Base-by-base conservation (phyloP, 2,113 vertebrate species). In the Crypturellus undulatus region DNA sequence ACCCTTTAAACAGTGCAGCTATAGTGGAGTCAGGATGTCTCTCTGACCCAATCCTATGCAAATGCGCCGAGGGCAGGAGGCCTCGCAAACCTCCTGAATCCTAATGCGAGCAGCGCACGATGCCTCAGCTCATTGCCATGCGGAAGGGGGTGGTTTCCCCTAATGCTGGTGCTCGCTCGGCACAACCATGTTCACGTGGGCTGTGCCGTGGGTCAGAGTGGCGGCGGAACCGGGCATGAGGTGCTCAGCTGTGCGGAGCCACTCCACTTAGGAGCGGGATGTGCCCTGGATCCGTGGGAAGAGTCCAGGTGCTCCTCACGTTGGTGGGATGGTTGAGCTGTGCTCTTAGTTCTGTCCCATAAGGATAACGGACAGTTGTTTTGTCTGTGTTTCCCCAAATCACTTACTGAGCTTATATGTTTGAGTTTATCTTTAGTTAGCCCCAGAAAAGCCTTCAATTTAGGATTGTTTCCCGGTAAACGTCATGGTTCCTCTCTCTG, bases 41-140 rank as follows among this genome's bases (percentile, higher is more conserved):
- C 65, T 68, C 65, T 96, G 96, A 97, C 96, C 97, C 96, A 89
- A 86, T 76, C 58, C 92, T 95, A 79, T 94, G 92, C 95, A 96
- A 94, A 96, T 93, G 58, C 83, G 89, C 69, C 0, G 4, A 90
- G 87, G 40, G 88, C 95, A 90, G 87, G 51, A 75, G 77, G 70
- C 94, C 94, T 73, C 7, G 40, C 87, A 96, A 93, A 90, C 87
- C 94, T 92, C 36, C 91, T 91, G 96, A 95, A 92, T 96, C 93
- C 94, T 96, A 96, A 94, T 94, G 90, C 62, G 58, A 75, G 60
- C 60, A 88, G 81, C 62, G 30, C 77, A 76, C n/a, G 60, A 78
- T 83, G 67, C 54, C 94, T 59, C 58, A 65, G 84, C 40, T 94
- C 87, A 93, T 75, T 91, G 90, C 81, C 88, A 94, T 96, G 94